phyloP scores from a whole-genome alignment of 1,140 invertebrate species.

The Dendroctonus valens region DNA sequence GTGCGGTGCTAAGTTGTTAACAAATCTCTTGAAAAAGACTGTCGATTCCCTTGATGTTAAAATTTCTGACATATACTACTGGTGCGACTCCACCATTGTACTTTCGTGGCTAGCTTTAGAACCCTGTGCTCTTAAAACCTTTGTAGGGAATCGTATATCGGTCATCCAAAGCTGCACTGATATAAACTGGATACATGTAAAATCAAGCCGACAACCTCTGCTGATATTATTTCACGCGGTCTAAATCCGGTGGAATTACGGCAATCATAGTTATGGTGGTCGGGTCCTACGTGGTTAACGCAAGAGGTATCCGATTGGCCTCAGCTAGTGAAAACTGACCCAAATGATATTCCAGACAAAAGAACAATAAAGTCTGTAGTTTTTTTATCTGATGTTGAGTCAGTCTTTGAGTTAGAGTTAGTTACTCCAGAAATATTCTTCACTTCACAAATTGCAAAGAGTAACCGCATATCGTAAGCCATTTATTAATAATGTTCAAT shows the following conservation, averaged over 20 bases:
- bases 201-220: constrained; percentile 47
- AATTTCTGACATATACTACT: constrained; percentile 6
- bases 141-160: constrained; percentile 25
- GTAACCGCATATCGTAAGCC: neutral
- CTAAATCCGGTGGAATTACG: constrained; percentile 28
- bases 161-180: constrained; percentile 35
- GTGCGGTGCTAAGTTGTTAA: constrained; percentile 16
- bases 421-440: constrained; percentile 21
- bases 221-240: constrained; percentile 51
- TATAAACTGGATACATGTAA: constrained; percentile 42
- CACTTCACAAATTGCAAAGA: neutral
- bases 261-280: constrained; percentile 22
- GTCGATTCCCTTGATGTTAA: constrained; percentile 3
- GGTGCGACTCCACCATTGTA: constrained; percentile 29
- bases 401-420: constrained; percentile 48
- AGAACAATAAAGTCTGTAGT: too few species aligned
- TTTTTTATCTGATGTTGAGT: too few species aligned
- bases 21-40: constrained; percentile 4
- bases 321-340: neutral
- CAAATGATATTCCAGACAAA: constrained; percentile 43
- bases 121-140: constrained; percentile 11
- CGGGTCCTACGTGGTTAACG: constrained; percentile 17
- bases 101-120: constrained; percentile 20
- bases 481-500: neutral
- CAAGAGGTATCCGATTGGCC: constrained; percentile 13